Evolutionary conservation across 2,888 invertebrate species (phyloP).

Genomic region (Leistus spinibarbis): DNA sequence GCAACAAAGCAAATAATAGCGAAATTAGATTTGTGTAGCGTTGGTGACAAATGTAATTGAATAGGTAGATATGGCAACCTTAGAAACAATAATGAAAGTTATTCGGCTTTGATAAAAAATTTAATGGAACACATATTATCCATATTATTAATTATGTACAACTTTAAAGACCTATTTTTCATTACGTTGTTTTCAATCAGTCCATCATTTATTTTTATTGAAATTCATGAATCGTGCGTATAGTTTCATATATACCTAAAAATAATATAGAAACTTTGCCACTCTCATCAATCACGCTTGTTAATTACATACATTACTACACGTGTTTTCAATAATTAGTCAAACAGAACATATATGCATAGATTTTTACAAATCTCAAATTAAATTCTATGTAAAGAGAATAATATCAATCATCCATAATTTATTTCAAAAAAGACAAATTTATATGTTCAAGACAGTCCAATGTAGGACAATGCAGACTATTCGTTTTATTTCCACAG

Average conservation of each 20-base stretch:
- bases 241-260: not conserved
- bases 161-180: not conserved
- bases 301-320: not conserved
- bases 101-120: no score
- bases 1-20: no score
- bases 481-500: no score
- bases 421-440: not conserved
- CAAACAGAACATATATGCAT: not conserved
- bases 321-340: not conserved
- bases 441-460: no score
- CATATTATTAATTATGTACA: not conserved
- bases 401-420: not conserved
- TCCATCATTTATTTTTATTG: not conserved
- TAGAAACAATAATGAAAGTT: no score
- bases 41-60: no score
- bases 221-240: not conserved
- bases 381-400: not conserved
- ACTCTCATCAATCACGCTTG: not conserved
- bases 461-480: no score
- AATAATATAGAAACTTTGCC: not conserved
- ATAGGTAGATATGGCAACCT: no score
- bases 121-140: no score
- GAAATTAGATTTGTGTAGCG: no score
- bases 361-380: not conserved
- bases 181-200: not conserved